Evolutionary conservation across 2,888 invertebrate species (phyloP), one percentile per base, ranked within the genome.

Genomic region (Argyra leucocephala): DNA sequence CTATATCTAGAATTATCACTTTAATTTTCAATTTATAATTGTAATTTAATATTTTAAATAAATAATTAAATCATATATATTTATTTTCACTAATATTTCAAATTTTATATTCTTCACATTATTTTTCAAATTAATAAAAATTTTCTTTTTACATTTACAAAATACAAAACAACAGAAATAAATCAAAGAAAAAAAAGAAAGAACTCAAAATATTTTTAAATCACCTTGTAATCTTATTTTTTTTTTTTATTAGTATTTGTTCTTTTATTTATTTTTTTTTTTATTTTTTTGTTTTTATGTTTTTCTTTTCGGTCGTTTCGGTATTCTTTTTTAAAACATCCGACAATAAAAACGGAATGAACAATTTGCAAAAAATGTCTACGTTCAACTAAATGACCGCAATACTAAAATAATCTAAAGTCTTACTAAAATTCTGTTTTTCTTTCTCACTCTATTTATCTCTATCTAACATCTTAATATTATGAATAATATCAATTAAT

Each of bases 241-340:
- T 61, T 62, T 64, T 65, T 58, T 22, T 57, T 57, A 57, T 57
- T 59, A 18, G 22, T 37, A 12, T 64, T 62, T 57, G 26, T 65
- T 63, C 23, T 48, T 22, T 62, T 66, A 48, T 57, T 57, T 37
- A 21, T n/a, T 22, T 9, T 26, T n/a, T 57, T 61, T 67, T 62
- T 48, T 24, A 59, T 58, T 63, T 57, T 63, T 26, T 15, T 21
- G 22, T 64, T 63, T 63, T 15, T 21, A 15, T 64, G 59, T 61
- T 63, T 66, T 66, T 62, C 48, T 62, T 60, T 66, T 66, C 66
- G 22, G 60, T 66, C 64, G 68, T 65, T n/a, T n/a, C 67, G 67
- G 67, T 67, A 65, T 63, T 57, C 48, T 48, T 31, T 31, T 31
- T 31, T 10, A 48, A 48, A 48, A 12, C n/a, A 48, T 48, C 48